These are phyloP conservation scores for Parasteatoda tepidariorum DNA, from an alignment of 1,140 invertebrate species.

Conservation along the genomic window DNA sequence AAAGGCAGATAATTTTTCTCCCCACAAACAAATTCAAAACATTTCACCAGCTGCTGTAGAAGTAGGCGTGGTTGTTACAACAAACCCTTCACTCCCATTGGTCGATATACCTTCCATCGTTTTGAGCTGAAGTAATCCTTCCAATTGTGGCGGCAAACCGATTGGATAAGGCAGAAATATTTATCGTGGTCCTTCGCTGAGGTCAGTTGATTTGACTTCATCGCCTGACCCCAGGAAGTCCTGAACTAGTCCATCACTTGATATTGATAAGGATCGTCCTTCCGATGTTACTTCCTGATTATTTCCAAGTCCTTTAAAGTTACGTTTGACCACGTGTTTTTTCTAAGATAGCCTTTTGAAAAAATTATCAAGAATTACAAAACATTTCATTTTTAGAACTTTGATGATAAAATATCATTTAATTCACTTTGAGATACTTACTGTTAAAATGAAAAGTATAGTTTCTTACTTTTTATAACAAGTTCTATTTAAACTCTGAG, in stretches of 20 bases:
- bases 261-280: slow-evolving; percentile 50
- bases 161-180: slow-evolving; percentile 52
- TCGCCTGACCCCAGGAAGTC: slow-evolving; percentile 52
- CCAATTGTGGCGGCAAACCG: slow-evolving; percentile 54
- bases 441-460: no score
- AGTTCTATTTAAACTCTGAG: no score
- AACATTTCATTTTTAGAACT: no score
- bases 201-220: slow-evolving; percentile 40
- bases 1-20: no score
- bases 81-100: slow-evolving; percentile 10
- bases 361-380: background rate
- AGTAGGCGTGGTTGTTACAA: slow-evolving; percentile 2
- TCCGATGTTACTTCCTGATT: slow-evolving; percentile 51
- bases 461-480: no score
- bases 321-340: background rate
- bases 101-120: slow-evolving; percentile 9
- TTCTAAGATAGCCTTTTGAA: background rate
- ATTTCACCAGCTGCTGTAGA: background rate
- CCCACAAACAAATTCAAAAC: background rate
- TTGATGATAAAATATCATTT: no score
- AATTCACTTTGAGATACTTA: no score
- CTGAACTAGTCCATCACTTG: slow-evolving; percentile 34
- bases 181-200: slow-evolving; percentile 46
- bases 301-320: background rate
- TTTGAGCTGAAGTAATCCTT: slow-evolving; percentile 46